Percentiles rank a stretch among this genome's conserved stretches.
phyloP scores from a whole-genome alignment of 2,888 invertebrate genomes.

The Chrysolina oricalcia region DNA sequence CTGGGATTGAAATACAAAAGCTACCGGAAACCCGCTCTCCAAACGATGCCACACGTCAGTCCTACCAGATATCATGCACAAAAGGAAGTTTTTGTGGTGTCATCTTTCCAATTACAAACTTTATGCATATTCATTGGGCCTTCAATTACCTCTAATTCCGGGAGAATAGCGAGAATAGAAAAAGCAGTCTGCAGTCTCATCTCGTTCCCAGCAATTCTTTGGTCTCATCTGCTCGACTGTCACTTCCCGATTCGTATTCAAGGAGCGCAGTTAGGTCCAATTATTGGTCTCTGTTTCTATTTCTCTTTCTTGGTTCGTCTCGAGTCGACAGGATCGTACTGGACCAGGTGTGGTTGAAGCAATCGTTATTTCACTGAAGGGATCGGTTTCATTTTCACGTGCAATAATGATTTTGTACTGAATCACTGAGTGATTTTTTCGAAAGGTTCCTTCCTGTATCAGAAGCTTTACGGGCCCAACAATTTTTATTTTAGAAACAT shows the following conservation, averaged over 20 bases:
- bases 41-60: neutral
- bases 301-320: constrained; percentile 41
- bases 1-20: neutral
- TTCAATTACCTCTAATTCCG: constrained; percentile 50
- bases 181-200: constrained; percentile 44
- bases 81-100: constrained; percentile 43
- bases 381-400: too few relatives aligned
- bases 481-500: too few relatives aligned
- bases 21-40: neutral
- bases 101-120: constrained; percentile 51
- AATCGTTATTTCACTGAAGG: neutral
- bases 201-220: constrained; percentile 56
- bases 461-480: too few relatives aligned
- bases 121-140: constrained; percentile 51
- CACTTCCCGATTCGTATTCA: constrained; percentile 54
- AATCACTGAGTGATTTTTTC: too few relatives aligned
- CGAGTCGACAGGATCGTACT: constrained; percentile 2
- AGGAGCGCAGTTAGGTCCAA: constrained; percentile 52
- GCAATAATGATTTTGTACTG: too few relatives aligned
- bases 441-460: too few relatives aligned
- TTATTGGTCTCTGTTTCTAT: constrained; percentile 57
- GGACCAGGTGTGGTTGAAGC: neutral
- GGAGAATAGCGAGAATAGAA: constrained; percentile 46
- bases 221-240: constrained; percentile 56
- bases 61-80: constrained; percentile 31